These are phyloP conservation scores for Silurus glanis DNA, from an alignment of 2,113 vertebrate species.

Conservation along the genomic window DNA sequence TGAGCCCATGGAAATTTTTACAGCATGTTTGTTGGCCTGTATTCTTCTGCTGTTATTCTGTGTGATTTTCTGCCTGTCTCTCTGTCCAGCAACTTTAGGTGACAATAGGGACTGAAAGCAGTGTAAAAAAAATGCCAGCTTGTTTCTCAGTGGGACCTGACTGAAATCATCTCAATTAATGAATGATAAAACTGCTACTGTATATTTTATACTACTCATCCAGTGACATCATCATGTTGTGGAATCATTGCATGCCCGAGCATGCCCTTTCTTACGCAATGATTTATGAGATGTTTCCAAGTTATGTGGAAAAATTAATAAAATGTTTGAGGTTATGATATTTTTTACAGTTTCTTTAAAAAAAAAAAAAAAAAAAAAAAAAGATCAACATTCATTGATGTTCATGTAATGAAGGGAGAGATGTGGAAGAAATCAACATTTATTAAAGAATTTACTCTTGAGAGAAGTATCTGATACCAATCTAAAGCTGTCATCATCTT, in stretches of 20 bases:
- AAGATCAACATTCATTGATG: neutral
- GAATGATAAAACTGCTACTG: conserved; percentile 77
- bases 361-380: neutral
- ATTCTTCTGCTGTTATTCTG: conserved; percentile 74
- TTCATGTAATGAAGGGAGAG: neutral
- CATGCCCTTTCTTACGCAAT: conserved; percentile 82
- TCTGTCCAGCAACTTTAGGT: conserved; percentile 70
- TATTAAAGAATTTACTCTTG: neutral
- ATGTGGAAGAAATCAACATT: neutral
- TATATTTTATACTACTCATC: conserved; percentile 80
- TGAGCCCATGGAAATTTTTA: conserved; percentile 72
- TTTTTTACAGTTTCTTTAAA: neutral
- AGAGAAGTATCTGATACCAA: neutral
- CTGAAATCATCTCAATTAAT: conserved; percentile 69
- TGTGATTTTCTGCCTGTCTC: conserved; percentile 70
- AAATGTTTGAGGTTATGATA: conserved; percentile 73
- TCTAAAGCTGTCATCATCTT: neutral
- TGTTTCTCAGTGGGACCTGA: conserved; percentile 72
- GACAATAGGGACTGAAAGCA: conserved; percentile 68
- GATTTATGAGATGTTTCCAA: conserved; percentile 81
- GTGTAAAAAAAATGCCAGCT: conserved; percentile 71
- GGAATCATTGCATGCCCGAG: conserved; percentile 81
- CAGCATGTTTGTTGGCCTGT: conserved; percentile 81
- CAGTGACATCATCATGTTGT: conserved; percentile 80
- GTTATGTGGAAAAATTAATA: conserved; percentile 76